These are phyloP conservation scores for Muscicapa striata DNA, from an alignment of 2,797 vertebrate species.

Conservation along the genomic window DNA sequence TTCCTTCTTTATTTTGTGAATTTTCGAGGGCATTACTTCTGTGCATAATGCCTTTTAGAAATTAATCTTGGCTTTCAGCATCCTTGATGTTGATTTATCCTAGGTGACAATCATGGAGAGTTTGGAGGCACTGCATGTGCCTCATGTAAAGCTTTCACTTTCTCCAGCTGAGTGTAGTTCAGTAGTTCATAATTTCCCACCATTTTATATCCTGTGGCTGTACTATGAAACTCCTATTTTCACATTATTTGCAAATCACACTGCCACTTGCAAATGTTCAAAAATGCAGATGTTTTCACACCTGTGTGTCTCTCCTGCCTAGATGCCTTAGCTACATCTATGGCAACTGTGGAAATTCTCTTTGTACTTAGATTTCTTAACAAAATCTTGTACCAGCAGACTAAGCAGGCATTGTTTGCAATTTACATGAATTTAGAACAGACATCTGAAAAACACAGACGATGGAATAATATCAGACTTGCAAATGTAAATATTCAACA, in stretches of 20 bases:
- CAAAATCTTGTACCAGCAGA: neutral
- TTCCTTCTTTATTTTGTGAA: neutral
- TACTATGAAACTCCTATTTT: neutral
- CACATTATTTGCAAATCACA: neutral
- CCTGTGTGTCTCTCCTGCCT: neutral
- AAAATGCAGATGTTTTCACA: neutral
- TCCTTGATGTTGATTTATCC: neutral
- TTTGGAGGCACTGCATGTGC: neutral
- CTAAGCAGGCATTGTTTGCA: neutral
- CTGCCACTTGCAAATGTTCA: neutral
- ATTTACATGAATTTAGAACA: neutral
- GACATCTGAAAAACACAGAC: neutral
- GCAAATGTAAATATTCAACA: conserved; percentile 8
- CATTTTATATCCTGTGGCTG: neutral
- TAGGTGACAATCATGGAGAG: neutral
- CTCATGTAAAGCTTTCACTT: neutral
- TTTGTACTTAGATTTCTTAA: neutral
- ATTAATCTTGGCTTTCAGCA: neutral
- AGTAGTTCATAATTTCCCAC: neutral
- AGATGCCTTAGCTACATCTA: neutral
- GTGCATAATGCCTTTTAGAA: neutral
- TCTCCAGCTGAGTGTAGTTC: neutral
- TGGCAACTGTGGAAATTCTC: neutral
- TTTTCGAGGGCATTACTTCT: neutral
- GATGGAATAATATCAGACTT: conserved; percentile 9